Base-by-base conservation (phyloP, 2,113 vertebrate genomes). In the Oriolus oriolus region DNA sequence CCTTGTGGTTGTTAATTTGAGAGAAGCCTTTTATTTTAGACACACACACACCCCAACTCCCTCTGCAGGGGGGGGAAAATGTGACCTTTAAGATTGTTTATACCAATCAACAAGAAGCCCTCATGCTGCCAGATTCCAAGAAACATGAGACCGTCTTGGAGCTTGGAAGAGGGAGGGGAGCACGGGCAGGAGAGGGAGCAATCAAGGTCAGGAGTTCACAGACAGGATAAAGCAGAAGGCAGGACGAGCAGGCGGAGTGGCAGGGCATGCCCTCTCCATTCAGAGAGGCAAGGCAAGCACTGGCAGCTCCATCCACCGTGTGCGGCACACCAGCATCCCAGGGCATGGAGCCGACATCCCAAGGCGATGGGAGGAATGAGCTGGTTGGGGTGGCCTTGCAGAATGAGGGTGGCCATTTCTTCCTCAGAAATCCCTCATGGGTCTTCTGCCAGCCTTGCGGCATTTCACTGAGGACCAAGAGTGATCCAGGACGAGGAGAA, bases 1-100 rank as follows among this genome's bases (percentile, higher is more conserved):
- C 95, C 66, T 87, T 96, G 96, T 45, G 96, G 95, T 95, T 94
- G 85, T 96, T 97, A 97, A 97, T 97, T 94, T 97, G 93, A 97
- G 94, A 97, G 95, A 97, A 93, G 91, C 37, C 85, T 97, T 97
- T 96, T 95, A 96, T 95, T 97, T 96, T 95, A 94, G 91, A 93
- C 79, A 68, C 77, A 87, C 77, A 57, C 68, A 63, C 78, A 77
- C 41, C 13, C 74, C 53, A 89, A 35, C 56, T 76, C 87, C 90
- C 89, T 91, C 94, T 82, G 82, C 93, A 65, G 93, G 96, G 96
- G 91, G 95, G 83, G 81, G 73, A 1, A 47, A 96, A 97, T 97
- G 96, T 97, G 97, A 97, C 96, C 96, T 97, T 97, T 97, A 91
- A 84, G 95, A 97, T 89, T 97, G 97, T 97, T 97, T 97, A 96